Conservation (phyloP, 2,888 invertebrate genomes). For the Clivina fossor region DNA sequence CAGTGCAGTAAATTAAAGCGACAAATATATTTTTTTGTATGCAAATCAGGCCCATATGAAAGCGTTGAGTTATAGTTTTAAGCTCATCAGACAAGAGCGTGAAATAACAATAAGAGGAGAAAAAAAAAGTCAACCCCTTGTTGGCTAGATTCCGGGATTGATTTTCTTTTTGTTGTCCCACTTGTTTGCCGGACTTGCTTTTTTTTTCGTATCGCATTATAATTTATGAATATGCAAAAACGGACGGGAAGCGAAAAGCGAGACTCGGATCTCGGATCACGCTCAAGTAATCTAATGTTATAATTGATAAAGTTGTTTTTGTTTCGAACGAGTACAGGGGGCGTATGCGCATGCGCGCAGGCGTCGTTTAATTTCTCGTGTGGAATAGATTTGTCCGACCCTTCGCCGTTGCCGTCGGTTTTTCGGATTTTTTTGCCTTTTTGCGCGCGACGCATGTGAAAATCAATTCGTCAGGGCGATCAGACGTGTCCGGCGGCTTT, state of each 20-base stretch:
- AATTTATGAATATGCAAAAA: slow-evolving; percentile 34
- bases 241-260: slow-evolving; percentile 26
- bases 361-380: slow-evolving; percentile 30
- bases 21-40: too few relatives aligned
- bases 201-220: slow-evolving; percentile 28
- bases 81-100: too few relatives aligned
- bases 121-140: too few relatives aligned
- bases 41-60: too few relatives aligned
- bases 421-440: too few relatives aligned
- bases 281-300: slow-evolving; percentile 33
- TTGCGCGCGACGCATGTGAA: slow-evolving; percentile 27
- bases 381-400: slow-evolving; percentile 31
- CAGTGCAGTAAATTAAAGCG: too few relatives aligned
- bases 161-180: slow-evolving; percentile 30
- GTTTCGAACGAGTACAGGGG: slow-evolving; percentile 9
- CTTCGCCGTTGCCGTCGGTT: too few relatives aligned
- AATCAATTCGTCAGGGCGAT: slow-evolving; percentile 29
- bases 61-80: too few relatives aligned
- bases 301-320: slow-evolving; percentile 33
- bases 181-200: slow-evolving; percentile 20
- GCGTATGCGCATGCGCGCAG: too few relatives aligned
- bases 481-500: slow-evolving; percentile 24
- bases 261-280: slow-evolving; percentile 23
- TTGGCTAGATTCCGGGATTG: too few relatives aligned
- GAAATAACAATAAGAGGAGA: slow-evolving; percentile 2